Evolutionary conservation across 23 tunicate genomes (phyloP).

Genomic region (Oikopleura dioica): DNA sequence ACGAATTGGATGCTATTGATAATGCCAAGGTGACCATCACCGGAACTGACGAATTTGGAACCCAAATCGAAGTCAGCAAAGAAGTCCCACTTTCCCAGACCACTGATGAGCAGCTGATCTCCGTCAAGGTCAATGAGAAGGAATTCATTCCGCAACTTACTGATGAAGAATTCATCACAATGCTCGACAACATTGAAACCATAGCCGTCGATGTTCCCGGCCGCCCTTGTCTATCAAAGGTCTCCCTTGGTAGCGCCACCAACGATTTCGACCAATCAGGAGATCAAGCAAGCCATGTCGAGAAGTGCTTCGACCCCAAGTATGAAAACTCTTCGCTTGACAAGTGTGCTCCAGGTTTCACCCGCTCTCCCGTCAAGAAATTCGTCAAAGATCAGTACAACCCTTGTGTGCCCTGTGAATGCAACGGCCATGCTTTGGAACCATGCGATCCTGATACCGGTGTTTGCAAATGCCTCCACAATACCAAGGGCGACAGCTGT

Average conservation of each 20-base stretch:
- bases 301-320: conserved; percentile 21
- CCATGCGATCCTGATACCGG: conserved; percentile 56
- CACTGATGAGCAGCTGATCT: conserved; percentile 26
- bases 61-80: conserved; percentile 13
- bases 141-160: too few relatives aligned
- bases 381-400: too few relatives aligned
- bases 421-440: conserved; percentile 39
- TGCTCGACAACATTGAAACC: conserved; percentile 16
- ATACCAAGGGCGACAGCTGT: conserved; percentile 72
- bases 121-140: too few relatives aligned
- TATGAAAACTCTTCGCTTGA: conserved; percentile 25
- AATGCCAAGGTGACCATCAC: conserved; percentile 18
- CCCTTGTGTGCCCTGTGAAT: conserved; percentile 49
- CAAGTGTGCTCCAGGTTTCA: conserved; percentile 46
- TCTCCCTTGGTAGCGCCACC: conserved; percentile 21
- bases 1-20: not conserved
- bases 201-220: conserved; percentile 36
- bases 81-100: too few relatives aligned
- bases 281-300: conserved; percentile 51
- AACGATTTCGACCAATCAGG: conserved; percentile 29
- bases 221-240: too few relatives aligned
- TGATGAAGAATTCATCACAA: too few relatives aligned
- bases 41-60: not conserved
- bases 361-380: conserved; percentile 76
- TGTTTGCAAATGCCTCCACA: conserved; percentile 60